Base-by-base conservation (phyloP, 35 echinoderm and acorn worm species). In the Holothuria glaberrima region DNA sequence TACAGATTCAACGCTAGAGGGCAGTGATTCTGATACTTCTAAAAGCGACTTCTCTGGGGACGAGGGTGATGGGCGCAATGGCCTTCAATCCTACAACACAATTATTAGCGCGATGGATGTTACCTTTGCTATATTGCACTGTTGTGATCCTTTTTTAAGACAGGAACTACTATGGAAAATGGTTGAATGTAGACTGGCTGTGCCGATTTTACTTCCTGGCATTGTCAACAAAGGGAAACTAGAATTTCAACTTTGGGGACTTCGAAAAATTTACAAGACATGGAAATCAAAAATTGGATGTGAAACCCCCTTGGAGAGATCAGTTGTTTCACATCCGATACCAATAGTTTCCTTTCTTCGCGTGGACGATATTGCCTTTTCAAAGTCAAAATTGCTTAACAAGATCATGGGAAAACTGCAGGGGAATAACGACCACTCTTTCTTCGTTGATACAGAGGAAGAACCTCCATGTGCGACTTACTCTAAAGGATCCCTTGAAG, bases 141-240 rank as follows among this genome's bases (percentile, higher is more conserved):
- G 41, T 28, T 83, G 79, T 31, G 79, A 83, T 28, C 20, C 79
- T 27, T 59, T 83, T 32, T 48, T 83, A 0, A 20, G 54, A 10
- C 79, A 83, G 26, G 79, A 83, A 52, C 14, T 83, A 17, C 26
- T 83, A 28, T 57, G 79, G 45, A 83, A 83, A 56, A 83, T 83
- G 79, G n/a, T n/a, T n/a, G n/a, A n/a, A n/a, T n/a, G n/a, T n/a
- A n/a, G n/a, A n/a, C n/a, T n/a, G n/a, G n/a, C 79, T 59, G 79
- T 83, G 14, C 79, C 79, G 20, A 24, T 83, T 59, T 24, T 83
- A 22, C 79, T 83, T 59, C 79, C 79, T 17, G 45, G 54, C 21
- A 17, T 83, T 25, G 41, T 18, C 35, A 24, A 28, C 6, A 22
- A 20, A 0, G 21, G n/a, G 0, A 9, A 0, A 6, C 14, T 83